phyloP scores from a whole-genome alignment of 2,888 invertebrate species.

The Calliscelio sp. region DNA sequence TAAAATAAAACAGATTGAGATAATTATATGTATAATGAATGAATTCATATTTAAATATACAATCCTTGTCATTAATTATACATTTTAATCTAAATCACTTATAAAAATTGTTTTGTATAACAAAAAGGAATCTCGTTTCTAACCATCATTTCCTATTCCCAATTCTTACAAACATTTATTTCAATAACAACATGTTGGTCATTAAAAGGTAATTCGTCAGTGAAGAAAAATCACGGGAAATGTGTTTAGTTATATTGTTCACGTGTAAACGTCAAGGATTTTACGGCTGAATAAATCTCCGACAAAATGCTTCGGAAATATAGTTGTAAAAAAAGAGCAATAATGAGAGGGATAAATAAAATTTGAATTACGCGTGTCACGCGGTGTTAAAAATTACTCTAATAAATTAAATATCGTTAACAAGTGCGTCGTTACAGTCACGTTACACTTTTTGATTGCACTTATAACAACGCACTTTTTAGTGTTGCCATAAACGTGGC shows the following conservation, averaged over 20 bases:
- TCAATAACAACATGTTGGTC: slow-evolving; percentile 25
- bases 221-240: slow-evolving; percentile 46
- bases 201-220: slow-evolving; percentile 29
- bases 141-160: not conserved
- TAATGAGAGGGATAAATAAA: slow-evolving; percentile 61
- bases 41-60: too few species aligned
- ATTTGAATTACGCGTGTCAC: slow-evolving; percentile 35
- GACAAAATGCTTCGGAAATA: slow-evolving; percentile 46
- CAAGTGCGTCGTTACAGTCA: slow-evolving; percentile 58
- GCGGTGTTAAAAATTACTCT: slow-evolving; percentile 49
- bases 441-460: slow-evolving; percentile 58
- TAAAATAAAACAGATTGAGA: too few species aligned
- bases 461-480: slow-evolving; percentile 55
- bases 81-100: too few species aligned
- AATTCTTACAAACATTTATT: slow-evolving; percentile 20
- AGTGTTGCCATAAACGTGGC: slow-evolving; percentile 51
- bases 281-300: slow-evolving; percentile 60
- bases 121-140: not conserved
- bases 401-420: slow-evolving; percentile 65
- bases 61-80: too few species aligned
- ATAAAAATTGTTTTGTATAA: too few species aligned
- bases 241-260: slow-evolving; percentile 44
- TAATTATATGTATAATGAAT: too few species aligned
- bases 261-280: slow-evolving; percentile 51
- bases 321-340: slow-evolving; percentile 55